These are phyloP conservation scores for Euglossa dilemma DNA, from an alignment of 1,140 invertebrate genomes.

Conservation along the genomic window DNA sequence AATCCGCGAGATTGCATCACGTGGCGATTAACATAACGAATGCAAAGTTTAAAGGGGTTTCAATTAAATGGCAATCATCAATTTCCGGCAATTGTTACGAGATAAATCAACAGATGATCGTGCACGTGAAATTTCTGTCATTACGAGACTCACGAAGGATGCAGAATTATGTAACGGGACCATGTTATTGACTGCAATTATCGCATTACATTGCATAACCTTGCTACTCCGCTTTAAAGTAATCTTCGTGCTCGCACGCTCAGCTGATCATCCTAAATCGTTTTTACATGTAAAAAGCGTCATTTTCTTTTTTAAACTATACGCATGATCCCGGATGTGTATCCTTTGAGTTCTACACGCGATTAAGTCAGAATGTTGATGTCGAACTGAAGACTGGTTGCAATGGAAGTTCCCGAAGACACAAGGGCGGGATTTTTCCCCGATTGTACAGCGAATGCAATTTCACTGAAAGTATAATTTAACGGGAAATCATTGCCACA, in stretches of 20 bases:
- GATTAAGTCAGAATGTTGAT: too few relatives aligned
- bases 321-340: neutral
- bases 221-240: constrained; percentile 11
- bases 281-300: neutral
- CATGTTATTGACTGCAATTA: constrained; percentile 37
- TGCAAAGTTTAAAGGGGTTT: neutral
- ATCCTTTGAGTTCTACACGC: too few relatives aligned
- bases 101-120: constrained; percentile 16
- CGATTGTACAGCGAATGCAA: too few relatives aligned
- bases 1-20: neutral
- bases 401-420: too few relatives aligned
- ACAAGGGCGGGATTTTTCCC: too few relatives aligned
- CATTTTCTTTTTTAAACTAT: neutral
- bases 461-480: too few relatives aligned
- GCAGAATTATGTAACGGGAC: constrained; percentile 42
- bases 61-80: neutral
- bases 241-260: neutral
- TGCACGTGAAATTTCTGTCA: neutral
- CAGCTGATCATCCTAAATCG: neutral
- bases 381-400: too few relatives aligned
- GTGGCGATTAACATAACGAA: neutral
- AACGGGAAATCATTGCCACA: too few relatives aligned
- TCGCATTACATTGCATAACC: constrained; percentile 36
- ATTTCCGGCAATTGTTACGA: constrained; percentile 26
- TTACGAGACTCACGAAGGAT: constrained; percentile 20